Evolutionary conservation across 2,797 vertebrate genomes (phyloP).

Genomic region (Orestias chungarensis): DNA sequence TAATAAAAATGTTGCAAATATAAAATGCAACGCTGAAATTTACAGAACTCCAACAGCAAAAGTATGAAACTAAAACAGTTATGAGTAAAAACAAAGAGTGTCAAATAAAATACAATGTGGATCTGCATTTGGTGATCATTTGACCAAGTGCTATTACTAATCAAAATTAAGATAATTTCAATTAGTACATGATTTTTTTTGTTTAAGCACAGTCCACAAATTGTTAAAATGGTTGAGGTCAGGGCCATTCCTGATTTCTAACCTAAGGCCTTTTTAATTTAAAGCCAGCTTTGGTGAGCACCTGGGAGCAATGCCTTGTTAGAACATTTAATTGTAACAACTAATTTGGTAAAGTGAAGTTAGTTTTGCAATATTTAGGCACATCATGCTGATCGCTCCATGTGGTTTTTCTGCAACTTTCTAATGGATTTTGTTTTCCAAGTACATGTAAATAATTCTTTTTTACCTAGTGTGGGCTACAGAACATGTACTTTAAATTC

Average conservation of each 20-base stretch:
- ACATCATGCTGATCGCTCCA: background rate
- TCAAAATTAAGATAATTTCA: background rate
- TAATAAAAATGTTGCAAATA: no score
- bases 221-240: background rate
- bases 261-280: background rate
- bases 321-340: background rate
- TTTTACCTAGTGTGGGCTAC: no score
- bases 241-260: background rate
- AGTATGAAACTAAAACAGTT: background rate
- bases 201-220: conserved; percentile 1
- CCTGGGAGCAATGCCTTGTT: background rate
- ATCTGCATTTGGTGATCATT: background rate
- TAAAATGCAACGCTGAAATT: no score
- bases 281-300: background rate
- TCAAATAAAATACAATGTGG: background rate
- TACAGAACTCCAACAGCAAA: background rate
- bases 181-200: background rate
- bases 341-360: background rate
- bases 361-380: background rate
- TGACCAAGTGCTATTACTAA: background rate
- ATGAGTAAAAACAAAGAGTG: background rate
- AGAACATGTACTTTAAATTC: background rate
- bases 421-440: background rate
- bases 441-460: background rate
- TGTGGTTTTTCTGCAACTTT: background rate